These are phyloP conservation scores for Gadus chalcogrammus DNA, from an alignment of 2,113 vertebrate genomes.

Conservation along the genomic window DNA sequence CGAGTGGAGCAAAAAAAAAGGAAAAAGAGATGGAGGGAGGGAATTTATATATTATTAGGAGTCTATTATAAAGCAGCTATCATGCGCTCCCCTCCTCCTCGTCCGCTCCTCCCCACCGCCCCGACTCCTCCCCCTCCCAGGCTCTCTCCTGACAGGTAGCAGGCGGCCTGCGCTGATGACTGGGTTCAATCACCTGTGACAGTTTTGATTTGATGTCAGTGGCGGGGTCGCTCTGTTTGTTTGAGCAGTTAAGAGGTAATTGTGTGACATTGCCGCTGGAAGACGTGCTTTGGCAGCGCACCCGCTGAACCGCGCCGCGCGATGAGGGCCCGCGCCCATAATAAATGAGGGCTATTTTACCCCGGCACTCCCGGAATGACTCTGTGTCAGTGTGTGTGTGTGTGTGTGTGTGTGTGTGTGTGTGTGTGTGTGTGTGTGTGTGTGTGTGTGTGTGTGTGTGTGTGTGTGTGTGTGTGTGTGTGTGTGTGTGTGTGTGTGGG, in stretches of 20 bases:
- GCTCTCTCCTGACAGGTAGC: constrained; percentile 75
- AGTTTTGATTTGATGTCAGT: constrained; percentile 99
- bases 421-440: too few relatives aligned
- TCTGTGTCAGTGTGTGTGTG: constrained; percentile 29
- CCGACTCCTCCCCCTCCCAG: constrained; percentile 20
- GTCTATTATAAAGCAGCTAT: constrained; percentile 83
- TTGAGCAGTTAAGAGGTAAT: constrained; percentile 99
- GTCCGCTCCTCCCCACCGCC: constrained; percentile 1
- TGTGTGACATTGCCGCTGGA: constrained; percentile 94
- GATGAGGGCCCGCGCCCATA: constrained; percentile 76
- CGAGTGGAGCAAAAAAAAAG: constrained; percentile 51
- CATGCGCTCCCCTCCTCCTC: constrained; percentile 47
- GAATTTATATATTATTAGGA: constrained; percentile 92
- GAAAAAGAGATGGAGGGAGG: constrained; percentile 20
- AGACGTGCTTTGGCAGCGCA: constrained; percentile 74
- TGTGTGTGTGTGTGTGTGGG: constrained; percentile 36
- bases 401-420: constrained; percentile 20
- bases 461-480: constrained; percentile 13
- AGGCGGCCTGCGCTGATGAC: constrained; percentile 84
- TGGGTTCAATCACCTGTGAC: constrained; percentile 99
- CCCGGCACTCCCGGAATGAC: constrained; percentile 53
- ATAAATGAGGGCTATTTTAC: constrained; percentile 79
- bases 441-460: constrained; percentile 26
- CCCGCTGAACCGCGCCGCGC: constrained; percentile 71
- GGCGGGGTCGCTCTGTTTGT: constrained; percentile 95